Percentiles rank a stretch among this genome's conserved stretches.
These are phyloP conservation scores for Pterocles gutturalis DNA, from an alignment of 2,113 vertebrate genomes.

Conservation along the genomic window DNA sequence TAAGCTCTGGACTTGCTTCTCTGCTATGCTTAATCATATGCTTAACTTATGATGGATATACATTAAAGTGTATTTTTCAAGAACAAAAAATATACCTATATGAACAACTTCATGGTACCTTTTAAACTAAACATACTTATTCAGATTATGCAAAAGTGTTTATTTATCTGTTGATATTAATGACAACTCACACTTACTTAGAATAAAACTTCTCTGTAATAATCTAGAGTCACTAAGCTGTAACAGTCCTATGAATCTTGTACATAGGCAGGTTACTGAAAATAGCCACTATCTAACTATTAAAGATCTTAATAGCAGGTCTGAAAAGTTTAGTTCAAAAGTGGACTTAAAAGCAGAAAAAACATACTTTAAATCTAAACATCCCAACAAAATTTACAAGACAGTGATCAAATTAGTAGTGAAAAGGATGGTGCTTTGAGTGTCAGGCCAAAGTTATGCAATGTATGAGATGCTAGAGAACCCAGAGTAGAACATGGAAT, in stretches of 20 bases:
- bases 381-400: neutral
- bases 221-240: neutral
- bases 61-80: neutral
- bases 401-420: neutral
- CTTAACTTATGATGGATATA: neutral
- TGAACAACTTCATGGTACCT: neutral
- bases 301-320: neutral
- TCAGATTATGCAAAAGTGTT: neutral
- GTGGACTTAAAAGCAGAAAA: neutral
- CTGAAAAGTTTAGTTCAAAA: neutral
- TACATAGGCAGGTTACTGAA: neutral
- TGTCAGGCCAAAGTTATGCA: neutral
- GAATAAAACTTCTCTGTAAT: neutral
- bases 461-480: neutral
- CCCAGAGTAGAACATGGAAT: neutral
- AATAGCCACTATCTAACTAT: neutral
- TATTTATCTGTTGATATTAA: neutral
- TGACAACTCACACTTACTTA: neutral
- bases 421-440: neutral
- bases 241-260: neutral
- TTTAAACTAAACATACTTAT: neutral
- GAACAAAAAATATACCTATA: neutral
- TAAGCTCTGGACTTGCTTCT: neutral
- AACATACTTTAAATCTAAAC: neutral
- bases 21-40: neutral